A percentile compares a stretch with the other conserved stretches of the same genome.
phyloP scores from a whole-genome alignment of 2,797 vertebrate species.

The Cirrhinus molitorella region DNA sequence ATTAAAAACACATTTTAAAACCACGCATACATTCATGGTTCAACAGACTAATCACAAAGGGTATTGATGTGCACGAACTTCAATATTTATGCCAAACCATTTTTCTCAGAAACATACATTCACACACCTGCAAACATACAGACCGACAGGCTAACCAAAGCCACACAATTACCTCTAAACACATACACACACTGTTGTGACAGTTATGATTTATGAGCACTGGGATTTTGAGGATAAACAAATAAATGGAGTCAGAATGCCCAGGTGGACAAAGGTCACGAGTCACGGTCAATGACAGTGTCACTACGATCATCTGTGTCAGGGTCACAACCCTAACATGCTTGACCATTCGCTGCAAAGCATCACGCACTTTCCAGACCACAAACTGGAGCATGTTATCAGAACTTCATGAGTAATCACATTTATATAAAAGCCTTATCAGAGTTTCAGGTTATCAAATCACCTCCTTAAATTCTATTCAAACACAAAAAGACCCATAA shows the following conservation, averaged over 20 bases:
- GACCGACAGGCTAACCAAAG: conserved; percentile 43
- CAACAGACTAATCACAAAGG: not conserved
- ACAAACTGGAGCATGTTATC: not conserved
- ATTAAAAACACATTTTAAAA: conserved; percentile 27
- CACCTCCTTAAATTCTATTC: not conserved
- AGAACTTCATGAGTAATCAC: not conserved
- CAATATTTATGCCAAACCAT: conserved; percentile 7
- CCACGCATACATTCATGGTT: not conserved
- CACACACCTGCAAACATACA: conserved; percentile 40
- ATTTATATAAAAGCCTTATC: conserved; percentile 15
- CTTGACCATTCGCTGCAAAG: conserved; percentile 50
- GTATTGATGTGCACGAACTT: not conserved
- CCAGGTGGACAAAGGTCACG: conserved; percentile 69
- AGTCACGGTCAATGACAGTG: conserved; percentile 64
- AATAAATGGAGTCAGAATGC: conserved; percentile 72
- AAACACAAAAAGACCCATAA: not conserved
- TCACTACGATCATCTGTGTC: conserved; percentile 53
- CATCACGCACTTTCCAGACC: conserved; percentile 13
- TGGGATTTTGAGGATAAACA: conserved; percentile 72
- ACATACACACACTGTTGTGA: conserved; percentile 59
- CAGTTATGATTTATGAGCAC: conserved; percentile 77
- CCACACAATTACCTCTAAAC: conserved; percentile 33
- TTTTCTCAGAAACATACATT: conserved; percentile 29
- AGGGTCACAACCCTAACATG: conserved; percentile 42
- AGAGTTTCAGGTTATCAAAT: conserved; percentile 3